Percentiles rank a stretch among this genome's conserved stretches.
Evolutionary conservation across 1,140 invertebrate genomes (phyloP).

Genomic region (Cherax destructor): DNA sequence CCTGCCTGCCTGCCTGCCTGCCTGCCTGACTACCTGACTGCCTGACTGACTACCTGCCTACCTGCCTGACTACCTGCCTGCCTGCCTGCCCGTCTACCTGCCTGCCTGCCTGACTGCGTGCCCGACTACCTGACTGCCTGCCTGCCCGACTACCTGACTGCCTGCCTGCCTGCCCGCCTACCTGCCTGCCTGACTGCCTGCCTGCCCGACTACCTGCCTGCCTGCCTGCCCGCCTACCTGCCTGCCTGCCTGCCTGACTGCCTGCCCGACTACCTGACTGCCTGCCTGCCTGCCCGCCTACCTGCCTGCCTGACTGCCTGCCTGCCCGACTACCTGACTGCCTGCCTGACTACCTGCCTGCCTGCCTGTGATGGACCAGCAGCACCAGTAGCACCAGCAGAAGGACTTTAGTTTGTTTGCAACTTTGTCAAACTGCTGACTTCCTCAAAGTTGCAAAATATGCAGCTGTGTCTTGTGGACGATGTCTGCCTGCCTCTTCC

Average conservation of each 20-base stretch:
- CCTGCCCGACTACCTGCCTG: too few relatives aligned
- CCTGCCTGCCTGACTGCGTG: too few relatives aligned
- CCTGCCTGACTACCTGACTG: background rate
- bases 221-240: too few relatives aligned
- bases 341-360: background rate
- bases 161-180: too few relatives aligned
- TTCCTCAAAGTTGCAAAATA: background rate
- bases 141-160: too few relatives aligned
- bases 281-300: too few relatives aligned
- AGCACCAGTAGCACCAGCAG: background rate
- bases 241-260: too few relatives aligned
- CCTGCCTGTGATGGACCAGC: background rate
- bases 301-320: too few relatives aligned
- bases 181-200: too few relatives aligned
- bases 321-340: background rate
- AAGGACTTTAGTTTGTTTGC: background rate
- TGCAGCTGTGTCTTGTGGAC: background rate
- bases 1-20: background rate
- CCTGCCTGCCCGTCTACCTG: too few relatives aligned
- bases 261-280: too few relatives aligned
- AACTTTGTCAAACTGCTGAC: slow-evolving; percentile 15
- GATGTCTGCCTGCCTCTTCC: background rate
- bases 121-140: too few relatives aligned
- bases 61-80: background rate
- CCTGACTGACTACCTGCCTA: background rate